Evolutionary conservation across 2,888 invertebrate genomes (phyloP).

Genomic region (Tenodera sinensis): DNA sequence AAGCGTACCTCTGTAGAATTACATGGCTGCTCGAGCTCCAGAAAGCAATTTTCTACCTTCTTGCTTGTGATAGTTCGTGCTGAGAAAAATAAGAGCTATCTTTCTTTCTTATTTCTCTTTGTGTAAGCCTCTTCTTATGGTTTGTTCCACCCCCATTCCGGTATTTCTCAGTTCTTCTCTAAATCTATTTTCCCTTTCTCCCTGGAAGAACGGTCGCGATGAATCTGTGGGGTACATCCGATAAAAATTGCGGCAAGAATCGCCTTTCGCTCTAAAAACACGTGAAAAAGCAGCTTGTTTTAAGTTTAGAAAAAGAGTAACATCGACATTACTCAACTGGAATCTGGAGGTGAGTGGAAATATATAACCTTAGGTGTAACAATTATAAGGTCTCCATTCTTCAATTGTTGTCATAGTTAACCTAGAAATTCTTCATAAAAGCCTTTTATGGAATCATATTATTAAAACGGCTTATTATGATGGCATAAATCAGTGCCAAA

Average conservation of each 20-base stretch:
- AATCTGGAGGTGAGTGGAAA: too few relatives aligned
- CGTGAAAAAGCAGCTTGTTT: neutral
- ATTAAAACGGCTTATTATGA: too few relatives aligned
- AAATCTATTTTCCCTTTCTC: neutral
- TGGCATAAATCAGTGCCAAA: too few relatives aligned
- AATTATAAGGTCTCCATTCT: too few relatives aligned
- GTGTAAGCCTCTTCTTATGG: neutral
- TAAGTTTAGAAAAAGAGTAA: neutral
- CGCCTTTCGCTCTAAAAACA: neutral
- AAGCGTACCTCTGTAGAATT: neutral
- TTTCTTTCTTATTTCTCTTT: neutral
- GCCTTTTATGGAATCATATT: too few relatives aligned
- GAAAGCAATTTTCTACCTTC: constrained; percentile 27
- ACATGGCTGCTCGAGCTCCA: constrained; percentile 10
- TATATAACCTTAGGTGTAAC: too few relatives aligned
- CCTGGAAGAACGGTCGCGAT: neutral
- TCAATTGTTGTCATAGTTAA: too few relatives aligned
- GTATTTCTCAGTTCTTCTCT: neutral
- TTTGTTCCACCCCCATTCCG: neutral
- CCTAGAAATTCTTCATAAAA: too few relatives aligned
- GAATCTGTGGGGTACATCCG: neutral
- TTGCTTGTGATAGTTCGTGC: constrained; percentile 23
- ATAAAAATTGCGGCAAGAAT: neutral
- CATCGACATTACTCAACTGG: neutral
- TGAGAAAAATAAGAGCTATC: constrained; percentile 10